phyloP scores from a whole-genome alignment of 2,888 invertebrate species.

The Caenorhabditis auriculariae region DNA sequence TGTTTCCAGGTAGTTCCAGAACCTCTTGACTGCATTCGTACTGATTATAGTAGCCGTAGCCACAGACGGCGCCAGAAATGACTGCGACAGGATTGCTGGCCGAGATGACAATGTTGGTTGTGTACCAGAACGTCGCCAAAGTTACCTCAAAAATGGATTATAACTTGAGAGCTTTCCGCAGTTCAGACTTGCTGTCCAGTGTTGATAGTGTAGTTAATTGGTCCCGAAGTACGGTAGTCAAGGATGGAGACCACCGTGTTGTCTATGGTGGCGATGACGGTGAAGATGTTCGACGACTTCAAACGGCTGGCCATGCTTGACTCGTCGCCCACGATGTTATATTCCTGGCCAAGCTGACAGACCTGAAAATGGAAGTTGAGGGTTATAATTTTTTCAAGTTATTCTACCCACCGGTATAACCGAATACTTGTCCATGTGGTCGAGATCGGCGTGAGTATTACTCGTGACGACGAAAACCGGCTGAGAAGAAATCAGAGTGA shows the following conservation, averaged over 20 bases:
- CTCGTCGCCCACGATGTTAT: constrained; percentile 10
- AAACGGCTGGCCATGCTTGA: constrained; percentile 1
- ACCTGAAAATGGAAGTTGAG: constrained; percentile 5
- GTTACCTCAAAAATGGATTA: constrained; percentile 1
- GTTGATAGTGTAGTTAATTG: background rate
- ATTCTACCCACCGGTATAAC: background rate
- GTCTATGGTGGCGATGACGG: constrained; percentile 11
- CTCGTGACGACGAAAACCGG: background rate
- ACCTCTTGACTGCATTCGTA: constrained; percentile 17
- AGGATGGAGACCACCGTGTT: constrained; percentile 2
- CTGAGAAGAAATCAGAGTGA: background rate
- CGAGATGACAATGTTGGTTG: background rate
- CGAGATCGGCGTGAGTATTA: background rate
- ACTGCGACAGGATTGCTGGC: constrained; percentile 11
- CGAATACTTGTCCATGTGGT: background rate
- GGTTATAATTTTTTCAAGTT: too few species aligned
- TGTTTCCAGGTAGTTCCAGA: background rate
- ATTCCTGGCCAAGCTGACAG: constrained; percentile 10
- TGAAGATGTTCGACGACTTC: constrained; percentile 7
- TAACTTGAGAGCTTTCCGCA: background rate
- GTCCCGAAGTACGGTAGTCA: constrained; percentile 1
- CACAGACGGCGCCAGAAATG: constrained; percentile 16
- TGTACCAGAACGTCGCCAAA: constrained; percentile 1
- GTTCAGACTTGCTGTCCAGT: background rate
- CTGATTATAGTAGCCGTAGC: constrained; percentile 12